Evolutionary conservation across 2,888 invertebrate genomes (phyloP), one percentile per base, ranked within the genome.

Genomic region (Eudemis profundana): DNA sequence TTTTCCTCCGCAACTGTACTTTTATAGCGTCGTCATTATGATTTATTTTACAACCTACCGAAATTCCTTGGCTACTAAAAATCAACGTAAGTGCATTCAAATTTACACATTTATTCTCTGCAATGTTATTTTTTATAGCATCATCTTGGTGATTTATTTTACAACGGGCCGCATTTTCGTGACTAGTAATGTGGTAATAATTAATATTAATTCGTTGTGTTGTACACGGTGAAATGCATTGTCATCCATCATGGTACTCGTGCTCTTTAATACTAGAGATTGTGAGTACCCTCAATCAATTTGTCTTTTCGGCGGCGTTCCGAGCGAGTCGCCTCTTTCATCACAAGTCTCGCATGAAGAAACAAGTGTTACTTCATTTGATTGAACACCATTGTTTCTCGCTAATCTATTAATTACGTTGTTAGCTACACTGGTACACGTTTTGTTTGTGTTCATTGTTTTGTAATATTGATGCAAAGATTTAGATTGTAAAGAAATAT

Each of bases 221-320:
- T 66, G 73, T 76, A 72, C 80, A 77, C 77, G 78, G 33, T 77
- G 75, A 83, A 76, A 72, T 74, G 87, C 88, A 73, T 78, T 84
- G 86, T 88, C 89, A 89, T 89, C 85, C 77, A 87, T 89, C 87
- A 86, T 77, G 86, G 84, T 89, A 88, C 89, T 90, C 90, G 90
- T 81, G 82, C 71, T 69, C 67, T 66, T 75, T 77, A 78, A 76
- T 81, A 78, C 76, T 75, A 15, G 77, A 75, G 77, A 72, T 72
- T 70, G 50, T 74, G 70, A 79, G 79, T 80, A 74, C 81, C 82
- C 81, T 78, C 82, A 81, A 83, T 86, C 85, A 84, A 86, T 88
- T 84, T 85, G 84, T 85, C 84, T 86, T 51, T 81, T 33, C 33
- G 33, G 33, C 76, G 73, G 73, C 72, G 76, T 84, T 83, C 81